These are phyloP conservation scores for Cossypha caffra DNA, from an alignment of 2,797 vertebrate species.

Conservation along the genomic window DNA sequence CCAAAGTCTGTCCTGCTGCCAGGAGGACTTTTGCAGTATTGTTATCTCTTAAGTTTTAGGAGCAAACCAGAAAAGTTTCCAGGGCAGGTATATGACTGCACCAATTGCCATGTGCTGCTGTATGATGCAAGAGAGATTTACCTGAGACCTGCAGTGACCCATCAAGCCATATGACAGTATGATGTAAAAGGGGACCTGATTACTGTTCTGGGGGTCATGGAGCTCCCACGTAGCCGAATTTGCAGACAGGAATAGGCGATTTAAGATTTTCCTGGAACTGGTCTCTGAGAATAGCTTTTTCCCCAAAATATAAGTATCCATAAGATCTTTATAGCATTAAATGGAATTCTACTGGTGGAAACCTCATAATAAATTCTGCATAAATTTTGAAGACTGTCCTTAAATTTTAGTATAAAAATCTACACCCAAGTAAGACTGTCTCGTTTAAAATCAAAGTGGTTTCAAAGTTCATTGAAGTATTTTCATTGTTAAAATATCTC, in stretches of 20 bases:
- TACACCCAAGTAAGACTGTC: fast-evolving
- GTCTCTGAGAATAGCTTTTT: neutral
- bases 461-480: neutral
- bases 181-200: neutral
- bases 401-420: neutral
- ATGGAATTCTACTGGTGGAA: neutral
- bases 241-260: neutral
- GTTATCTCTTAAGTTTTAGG: neutral
- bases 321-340: neutral
- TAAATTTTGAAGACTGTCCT: fast-evolving
- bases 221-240: fast-evolving
- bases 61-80: neutral
- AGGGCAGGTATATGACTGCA: neutral
- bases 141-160: neutral
- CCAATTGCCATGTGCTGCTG: neutral
- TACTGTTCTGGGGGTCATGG: neutral
- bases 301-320: neutral
- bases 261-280: neutral
- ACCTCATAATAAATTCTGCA: neutral
- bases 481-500: neutral
- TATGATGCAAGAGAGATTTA: neutral
- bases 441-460: neutral
- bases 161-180: neutral
- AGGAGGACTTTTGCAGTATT: neutral
- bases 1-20: neutral